These are phyloP conservation scores for Diarsia brunnea DNA, from an alignment of 2,888 invertebrate genomes.

Conservation along the genomic window DNA sequence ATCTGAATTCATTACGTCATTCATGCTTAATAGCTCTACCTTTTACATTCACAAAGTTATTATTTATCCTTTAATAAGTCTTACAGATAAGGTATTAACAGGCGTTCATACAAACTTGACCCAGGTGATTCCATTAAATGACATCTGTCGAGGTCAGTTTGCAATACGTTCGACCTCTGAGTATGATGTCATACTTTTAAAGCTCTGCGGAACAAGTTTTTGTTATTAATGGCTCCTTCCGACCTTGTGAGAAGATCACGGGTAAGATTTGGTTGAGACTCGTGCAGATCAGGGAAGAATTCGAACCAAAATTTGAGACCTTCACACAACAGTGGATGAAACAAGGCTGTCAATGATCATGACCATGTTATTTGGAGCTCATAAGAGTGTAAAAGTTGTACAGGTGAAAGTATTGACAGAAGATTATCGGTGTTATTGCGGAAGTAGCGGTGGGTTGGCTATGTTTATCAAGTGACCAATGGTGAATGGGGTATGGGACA, in stretches of 20 bases:
- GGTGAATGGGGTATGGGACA: not conserved
- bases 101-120: conserved; percentile 60
- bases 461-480: not conserved
- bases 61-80: conserved; percentile 41
- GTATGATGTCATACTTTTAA: conserved; percentile 56
- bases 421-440: not conserved
- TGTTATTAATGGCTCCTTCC: conserved; percentile 20
- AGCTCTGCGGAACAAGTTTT: conserved; percentile 29
- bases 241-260: not conserved
- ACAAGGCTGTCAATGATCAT: not conserved
- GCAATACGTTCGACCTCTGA: conserved; percentile 54
- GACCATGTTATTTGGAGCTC: not conserved
- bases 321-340: not conserved
- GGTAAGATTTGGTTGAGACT: not conserved
- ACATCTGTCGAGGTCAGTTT: conserved; percentile 61
- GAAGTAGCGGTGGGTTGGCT: not conserved
- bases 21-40: conserved; percentile 17
- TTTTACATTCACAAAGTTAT: conserved; percentile 38
- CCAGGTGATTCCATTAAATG: conserved; percentile 48
- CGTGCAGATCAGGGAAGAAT: not conserved
- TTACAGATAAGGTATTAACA: conserved; percentile 56
- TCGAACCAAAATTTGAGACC: not conserved
- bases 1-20: conserved; percentile 24
- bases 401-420: not conserved
- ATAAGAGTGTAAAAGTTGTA: not conserved